phyloP scores from a whole-genome alignment of 2,888 invertebrate genomes.

The Calephelis perditalis region DNA sequence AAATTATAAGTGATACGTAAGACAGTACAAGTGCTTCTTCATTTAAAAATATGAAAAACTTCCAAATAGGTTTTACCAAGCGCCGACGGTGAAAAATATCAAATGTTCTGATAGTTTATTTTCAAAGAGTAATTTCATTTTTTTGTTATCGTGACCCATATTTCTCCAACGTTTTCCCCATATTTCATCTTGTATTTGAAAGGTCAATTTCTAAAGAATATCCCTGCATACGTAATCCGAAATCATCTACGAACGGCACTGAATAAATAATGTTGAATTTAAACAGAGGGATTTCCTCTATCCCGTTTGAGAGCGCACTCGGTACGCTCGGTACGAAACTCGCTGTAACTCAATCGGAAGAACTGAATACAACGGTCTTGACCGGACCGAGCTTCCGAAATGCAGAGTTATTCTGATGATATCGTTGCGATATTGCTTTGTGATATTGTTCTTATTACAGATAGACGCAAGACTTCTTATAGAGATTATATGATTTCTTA shows the following conservation, averaged over 20 bases:
- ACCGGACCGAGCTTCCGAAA: constrained; percentile 21
- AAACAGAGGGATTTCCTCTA: constrained; percentile 22
- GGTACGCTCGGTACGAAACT: constrained; percentile 16
- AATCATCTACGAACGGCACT: constrained; percentile 13
- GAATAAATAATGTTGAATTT: constrained; percentile 25
- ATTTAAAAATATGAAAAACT: too few species aligned
- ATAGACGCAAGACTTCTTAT: too few species aligned
- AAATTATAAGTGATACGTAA: too few species aligned
- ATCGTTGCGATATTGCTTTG: constrained; percentile 6
- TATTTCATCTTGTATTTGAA: constrained; percentile 5
- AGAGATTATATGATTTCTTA: too few species aligned
- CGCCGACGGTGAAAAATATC: too few species aligned
- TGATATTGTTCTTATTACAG: too few species aligned
- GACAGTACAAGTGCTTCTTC: too few species aligned
- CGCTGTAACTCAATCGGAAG: constrained; percentile 27
- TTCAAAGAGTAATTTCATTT: neutral
- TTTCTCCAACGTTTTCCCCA: constrained; percentile 7
- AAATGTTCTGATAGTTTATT: too few species aligned
- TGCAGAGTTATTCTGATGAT: neutral
- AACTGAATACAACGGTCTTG: constrained; percentile 17
- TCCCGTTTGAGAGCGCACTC: constrained; percentile 19
- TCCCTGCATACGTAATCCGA: constrained; percentile 11
- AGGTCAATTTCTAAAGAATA: constrained; percentile 14
- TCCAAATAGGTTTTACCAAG: too few species aligned
- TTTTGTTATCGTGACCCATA: constrained; percentile 3